Evolutionary conservation across 1,140 invertebrate genomes (phyloP), one percentile per base, ranked within the genome.

Genomic region (Tetramorium alpestre): DNA sequence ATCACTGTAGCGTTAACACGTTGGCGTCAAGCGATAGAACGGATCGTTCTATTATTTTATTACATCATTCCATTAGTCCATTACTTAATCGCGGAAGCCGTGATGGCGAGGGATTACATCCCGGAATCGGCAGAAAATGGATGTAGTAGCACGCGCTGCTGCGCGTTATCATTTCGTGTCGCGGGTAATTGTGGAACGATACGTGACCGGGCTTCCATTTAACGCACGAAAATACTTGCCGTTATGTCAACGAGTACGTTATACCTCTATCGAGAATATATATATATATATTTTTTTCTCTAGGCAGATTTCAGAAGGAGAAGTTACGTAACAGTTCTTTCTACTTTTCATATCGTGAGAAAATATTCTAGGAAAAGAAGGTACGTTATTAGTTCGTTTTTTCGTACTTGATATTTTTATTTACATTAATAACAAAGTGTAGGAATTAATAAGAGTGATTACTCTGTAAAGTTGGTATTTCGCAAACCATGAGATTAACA

Each of bases 1-100:
- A 41, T 47, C 28, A 22, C 18, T 6, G 28, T 54, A 25, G 47
- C 13, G 47, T 65, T 47, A 60, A 33, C 38, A 56, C 41, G 41
- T 58, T 11, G 38, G 33, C n/a, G 10, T 82, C 80, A 84, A 60
- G 38, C 41, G 16, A n/a, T 3, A 44, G 47, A 67, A 67, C 47
- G 49, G 54, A 73, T 82, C 67, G 51, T 33, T 44, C 67, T 51
- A 82, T 82, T 82, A 82, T 82, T 82, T 82, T 82, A 82, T 82
- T 82, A 82, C 80, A 73, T 72, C 69, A 73, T 84, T 62, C 80
- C 69, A 73, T 60, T 75, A 84, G 69, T 60, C 54, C 69, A 62
- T 84, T 84, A 75, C 80, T 75, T 84, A 84, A 73, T 73, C 69
- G 51, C 44, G 67, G 41, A 22, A 49, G 69, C 25, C 22, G 54